A percentile compares a stretch with the other conserved stretches of the same genome.
Evolutionary conservation across 2,888 invertebrate genomes (phyloP).

Genomic region (Spilarctia lutea): DNA sequence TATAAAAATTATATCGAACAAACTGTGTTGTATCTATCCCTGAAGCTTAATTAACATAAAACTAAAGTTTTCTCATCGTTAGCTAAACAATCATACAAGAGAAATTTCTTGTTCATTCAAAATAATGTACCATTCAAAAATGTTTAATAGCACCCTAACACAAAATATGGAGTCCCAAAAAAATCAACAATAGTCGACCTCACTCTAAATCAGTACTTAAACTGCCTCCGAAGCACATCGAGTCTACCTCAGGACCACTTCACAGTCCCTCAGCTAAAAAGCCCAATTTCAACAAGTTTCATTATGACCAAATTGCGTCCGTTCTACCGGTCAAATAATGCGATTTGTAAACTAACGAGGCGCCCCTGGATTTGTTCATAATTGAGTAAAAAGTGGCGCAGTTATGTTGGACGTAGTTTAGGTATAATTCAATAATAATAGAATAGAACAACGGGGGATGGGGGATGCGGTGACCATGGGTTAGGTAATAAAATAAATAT

Average conservation of each 20-base stretch:
- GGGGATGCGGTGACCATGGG: constrained; percentile 26
- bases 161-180: neutral
- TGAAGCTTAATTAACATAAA: neutral
- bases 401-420: constrained; percentile 32
- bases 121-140: neutral
- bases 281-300: constrained; percentile 23
- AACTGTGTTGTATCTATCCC: neutral
- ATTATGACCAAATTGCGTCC: constrained; percentile 41
- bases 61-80: neutral
- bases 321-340: constrained; percentile 36
- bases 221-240: constrained; percentile 15
- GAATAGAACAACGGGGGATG: constrained; percentile 29
- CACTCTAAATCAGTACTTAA: constrained; percentile 19
- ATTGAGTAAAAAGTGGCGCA: constrained; percentile 48
- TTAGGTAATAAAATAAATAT: neutral
- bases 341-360: constrained; percentile 44
- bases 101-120: neutral
- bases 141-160: neutral
- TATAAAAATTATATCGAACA: no score
- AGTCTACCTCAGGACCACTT: constrained; percentile 16
- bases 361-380: constrained; percentile 38
- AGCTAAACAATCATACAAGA: neutral
- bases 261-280: constrained; percentile 27
- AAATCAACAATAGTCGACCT: constrained; percentile 11
- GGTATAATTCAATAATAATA: constrained; percentile 45